phyloP scores from a whole-genome alignment of 2,888 invertebrate species.

The Thalpophila matura region DNA sequence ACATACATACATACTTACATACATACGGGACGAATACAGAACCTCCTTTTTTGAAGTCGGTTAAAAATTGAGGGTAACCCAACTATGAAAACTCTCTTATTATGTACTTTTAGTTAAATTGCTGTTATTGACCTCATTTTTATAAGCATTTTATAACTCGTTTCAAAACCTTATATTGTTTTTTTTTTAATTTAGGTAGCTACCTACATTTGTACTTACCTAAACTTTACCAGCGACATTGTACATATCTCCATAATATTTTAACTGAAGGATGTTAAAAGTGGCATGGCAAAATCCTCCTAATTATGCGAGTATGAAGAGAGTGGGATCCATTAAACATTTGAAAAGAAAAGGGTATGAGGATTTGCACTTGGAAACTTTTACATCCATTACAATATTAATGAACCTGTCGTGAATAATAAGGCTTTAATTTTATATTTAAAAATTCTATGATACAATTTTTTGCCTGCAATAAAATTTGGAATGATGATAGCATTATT shows the following conservation, averaged over 20 bases:
- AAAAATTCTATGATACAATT: constrained; percentile 1
- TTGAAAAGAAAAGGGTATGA: constrained; percentile 53
- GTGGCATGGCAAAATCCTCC: constrained; percentile 1
- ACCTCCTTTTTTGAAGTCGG: too few species aligned
- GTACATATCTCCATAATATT: not conserved
- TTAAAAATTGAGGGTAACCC: too few species aligned
- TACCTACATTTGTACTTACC: too few species aligned
- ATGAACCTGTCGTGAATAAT: constrained; percentile 52
- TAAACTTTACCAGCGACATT: not conserved
- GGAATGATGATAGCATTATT: constrained; percentile 16
- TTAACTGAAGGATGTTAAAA: constrained; percentile 10
- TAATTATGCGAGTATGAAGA: constrained; percentile 37
- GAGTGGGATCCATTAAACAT: constrained; percentile 42
- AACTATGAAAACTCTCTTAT: too few species aligned
- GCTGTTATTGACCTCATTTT: too few species aligned
- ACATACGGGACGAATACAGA: too few species aligned
- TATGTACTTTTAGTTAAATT: too few species aligned
- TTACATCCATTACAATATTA: constrained; percentile 55
- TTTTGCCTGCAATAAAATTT: constrained; percentile 11
- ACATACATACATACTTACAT: too few species aligned
- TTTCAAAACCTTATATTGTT: too few species aligned
- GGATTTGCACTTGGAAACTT: constrained; percentile 51
- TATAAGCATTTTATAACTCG: too few species aligned
- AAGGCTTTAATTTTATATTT: constrained; percentile 18
- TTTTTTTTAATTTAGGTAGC: too few species aligned